phyloP scores from a whole-genome alignment of 2,113 vertebrate species.

The Myiopsitta monachus region DNA sequence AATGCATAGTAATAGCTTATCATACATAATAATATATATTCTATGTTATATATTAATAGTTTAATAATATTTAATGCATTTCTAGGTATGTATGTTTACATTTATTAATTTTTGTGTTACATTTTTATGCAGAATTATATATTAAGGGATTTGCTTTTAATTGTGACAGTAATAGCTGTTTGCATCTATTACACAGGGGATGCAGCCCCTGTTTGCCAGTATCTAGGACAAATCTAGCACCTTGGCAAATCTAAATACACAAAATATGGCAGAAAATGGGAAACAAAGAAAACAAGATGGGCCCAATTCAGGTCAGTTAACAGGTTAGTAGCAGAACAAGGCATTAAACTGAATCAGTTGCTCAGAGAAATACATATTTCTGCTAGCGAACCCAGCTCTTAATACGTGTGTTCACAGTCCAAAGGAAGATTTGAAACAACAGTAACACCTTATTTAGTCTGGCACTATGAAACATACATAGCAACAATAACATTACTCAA shows the following conservation, averaged over 20 bases:
- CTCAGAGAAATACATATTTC: not conserved
- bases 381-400: not conserved
- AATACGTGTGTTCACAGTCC: not conserved
- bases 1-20: not conserved
- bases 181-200: not conserved
- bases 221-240: not conserved
- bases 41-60: not conserved
- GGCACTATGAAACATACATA: constrained; percentile 15
- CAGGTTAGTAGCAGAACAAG: not conserved
- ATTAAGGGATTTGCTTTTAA: not conserved
- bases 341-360: not conserved
- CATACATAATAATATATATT: not conserved
- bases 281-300: not conserved
- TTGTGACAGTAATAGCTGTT: not conserved
- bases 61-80: not conserved
- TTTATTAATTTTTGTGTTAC: not conserved
- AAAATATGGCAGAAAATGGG: not conserved
- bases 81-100: not conserved
- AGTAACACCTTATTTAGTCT: not conserved
- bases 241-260: not conserved
- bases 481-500: constrained; percentile 31
- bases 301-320: not conserved
- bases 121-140: not conserved
- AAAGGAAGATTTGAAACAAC: not conserved
- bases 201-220: not conserved